Evolutionary conservation across 2,797 vertebrate species (phyloP).

Genomic region (Sebastiscus tertius): DNA sequence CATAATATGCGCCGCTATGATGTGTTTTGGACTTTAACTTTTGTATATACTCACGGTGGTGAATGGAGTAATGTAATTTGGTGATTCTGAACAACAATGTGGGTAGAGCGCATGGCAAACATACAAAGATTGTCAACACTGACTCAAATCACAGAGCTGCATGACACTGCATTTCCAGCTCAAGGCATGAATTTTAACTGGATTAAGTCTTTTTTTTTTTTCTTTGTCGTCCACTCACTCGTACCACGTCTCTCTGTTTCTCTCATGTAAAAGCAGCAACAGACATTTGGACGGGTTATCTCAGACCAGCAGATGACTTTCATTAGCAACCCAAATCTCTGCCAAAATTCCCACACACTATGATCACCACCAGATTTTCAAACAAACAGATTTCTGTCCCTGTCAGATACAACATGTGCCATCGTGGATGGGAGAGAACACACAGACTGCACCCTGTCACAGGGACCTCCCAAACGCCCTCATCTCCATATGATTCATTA

Average conservation of each 20-base stretch:
- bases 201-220: neutral
- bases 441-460: neutral
- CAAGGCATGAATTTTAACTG: slow-evolving; percentile 2
- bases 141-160: neutral
- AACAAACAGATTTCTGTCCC: slow-evolving; percentile 44
- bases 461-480: neutral
- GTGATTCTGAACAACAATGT: neutral
- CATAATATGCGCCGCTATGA: neutral
- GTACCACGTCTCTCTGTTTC: neutral
- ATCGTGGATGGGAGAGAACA: neutral
- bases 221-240: slow-evolving; percentile 2
- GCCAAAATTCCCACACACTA: slow-evolving; percentile 53
- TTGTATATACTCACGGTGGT: neutral
- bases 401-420: slow-evolving; percentile 36
- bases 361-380: slow-evolving; percentile 49
- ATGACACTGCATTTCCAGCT: slow-evolving; percentile 15
- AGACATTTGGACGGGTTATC: slow-evolving; percentile 44
- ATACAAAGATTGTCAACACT: neutral
- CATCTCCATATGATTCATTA: neutral
- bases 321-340: slow-evolving; percentile 34
- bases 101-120: neutral
- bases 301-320: slow-evolving; percentile 61
- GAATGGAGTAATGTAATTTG: neutral
- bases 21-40: neutral
- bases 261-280: slow-evolving; percentile 18